These are phyloP conservation scores for Bombycilla garrulus DNA, from an alignment of 2,113 vertebrate genomes.

Conservation along the genomic window DNA sequence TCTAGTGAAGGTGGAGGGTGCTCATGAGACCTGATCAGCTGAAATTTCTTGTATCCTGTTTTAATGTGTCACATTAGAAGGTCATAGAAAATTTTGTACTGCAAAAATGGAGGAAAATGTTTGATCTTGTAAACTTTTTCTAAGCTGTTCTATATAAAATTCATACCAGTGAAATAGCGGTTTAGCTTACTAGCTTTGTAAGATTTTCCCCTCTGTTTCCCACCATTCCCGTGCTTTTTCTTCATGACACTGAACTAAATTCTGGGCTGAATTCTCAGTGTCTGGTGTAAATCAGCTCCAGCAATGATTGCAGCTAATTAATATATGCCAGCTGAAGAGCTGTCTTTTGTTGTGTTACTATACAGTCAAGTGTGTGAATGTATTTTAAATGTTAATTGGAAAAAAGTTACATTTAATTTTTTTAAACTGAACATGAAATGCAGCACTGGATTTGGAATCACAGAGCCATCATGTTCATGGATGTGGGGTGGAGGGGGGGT, in stretches of 20 bases:
- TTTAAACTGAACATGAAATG: not conserved
- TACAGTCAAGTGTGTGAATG: constrained; percentile 13
- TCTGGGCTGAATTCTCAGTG: constrained; percentile 20
- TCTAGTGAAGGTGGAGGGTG: not conserved
- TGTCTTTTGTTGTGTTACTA: constrained; percentile 20
- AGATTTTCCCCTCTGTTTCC: not conserved
- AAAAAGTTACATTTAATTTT: constrained; percentile 23
- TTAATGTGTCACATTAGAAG: constrained; percentile 23
- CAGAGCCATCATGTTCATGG: not conserved
- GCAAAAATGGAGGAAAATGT: not conserved
- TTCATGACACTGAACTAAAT: not conserved
- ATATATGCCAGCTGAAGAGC: constrained; percentile 21
- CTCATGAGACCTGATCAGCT: not conserved
- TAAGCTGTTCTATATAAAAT: not conserved
- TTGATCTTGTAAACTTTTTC: constrained; percentile 13
- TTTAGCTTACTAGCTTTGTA: not conserved
- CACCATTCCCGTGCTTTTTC: not conserved
- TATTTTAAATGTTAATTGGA: not conserved
- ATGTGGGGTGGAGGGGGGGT: not conserved
- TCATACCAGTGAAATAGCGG: not conserved
- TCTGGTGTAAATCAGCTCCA: constrained; percentile 12
- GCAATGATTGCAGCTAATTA: not conserved
- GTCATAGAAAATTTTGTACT: constrained; percentile 1
- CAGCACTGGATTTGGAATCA: not conserved
- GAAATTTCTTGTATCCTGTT: constrained; percentile 17